A percentile compares a stretch with the other conserved stretches of the same genome.
Conservation (phyloP, 1,140 invertebrate genomes). For the Tribolium castaneum region DNA sequence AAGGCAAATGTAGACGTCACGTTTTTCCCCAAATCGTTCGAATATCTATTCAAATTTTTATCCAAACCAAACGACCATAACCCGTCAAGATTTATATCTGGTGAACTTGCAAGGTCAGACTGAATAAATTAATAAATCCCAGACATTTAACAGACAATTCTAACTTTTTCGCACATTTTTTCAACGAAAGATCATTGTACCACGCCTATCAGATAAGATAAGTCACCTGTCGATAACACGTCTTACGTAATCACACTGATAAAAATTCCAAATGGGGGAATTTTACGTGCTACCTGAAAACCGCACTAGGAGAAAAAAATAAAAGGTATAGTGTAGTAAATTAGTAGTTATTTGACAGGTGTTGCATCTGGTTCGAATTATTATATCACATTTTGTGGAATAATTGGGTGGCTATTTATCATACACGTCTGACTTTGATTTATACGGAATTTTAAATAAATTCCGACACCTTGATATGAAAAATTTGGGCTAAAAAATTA, state of each 20-base stretch:
- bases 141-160: not conserved
- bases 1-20: not conserved
- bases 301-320: not conserved
- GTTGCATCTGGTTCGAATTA: not conserved
- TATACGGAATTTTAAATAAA: not conserved
- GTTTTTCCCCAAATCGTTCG: not conserved
- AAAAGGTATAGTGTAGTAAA: not conserved
- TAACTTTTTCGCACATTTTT: not conserved
- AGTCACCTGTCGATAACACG: not conserved
- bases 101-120: not conserved
- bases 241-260: not conserved
- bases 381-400: not conserved
- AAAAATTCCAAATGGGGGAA: not conserved
- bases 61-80: too few relatives aligned
- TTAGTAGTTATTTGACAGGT: not conserved
- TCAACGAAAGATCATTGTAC: not conserved
- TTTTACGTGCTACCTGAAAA: not conserved
- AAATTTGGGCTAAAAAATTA: too few relatives aligned
- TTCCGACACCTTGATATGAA: too few relatives aligned
- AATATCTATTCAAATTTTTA: not conserved
- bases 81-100: not conserved
- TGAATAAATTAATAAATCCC: not conserved
- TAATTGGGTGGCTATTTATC: not conserved
- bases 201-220: not conserved
- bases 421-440: not conserved